A percentile compares a stretch with the other conserved stretches of the same genome.
phyloP scores from a whole-genome alignment of 2,113 vertebrate species.

The Clarias macrocephalus region DNA sequence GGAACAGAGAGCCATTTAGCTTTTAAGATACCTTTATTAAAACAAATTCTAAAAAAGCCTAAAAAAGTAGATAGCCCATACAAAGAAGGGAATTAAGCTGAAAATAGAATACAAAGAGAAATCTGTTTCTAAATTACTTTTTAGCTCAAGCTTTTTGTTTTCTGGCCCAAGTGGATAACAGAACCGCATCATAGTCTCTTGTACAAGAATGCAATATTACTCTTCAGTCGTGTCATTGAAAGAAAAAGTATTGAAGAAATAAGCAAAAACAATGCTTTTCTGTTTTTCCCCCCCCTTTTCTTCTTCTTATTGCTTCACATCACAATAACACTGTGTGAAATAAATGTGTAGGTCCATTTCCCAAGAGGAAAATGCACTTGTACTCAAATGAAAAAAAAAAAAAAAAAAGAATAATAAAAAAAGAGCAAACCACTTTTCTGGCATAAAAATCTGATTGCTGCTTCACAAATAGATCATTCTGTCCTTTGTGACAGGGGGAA shows the following conservation, averaged over 20 bases:
- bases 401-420: background rate
- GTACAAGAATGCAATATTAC: slow-evolving; percentile 30
- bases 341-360: slow-evolving; percentile 29
- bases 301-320: background rate
- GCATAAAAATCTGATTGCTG: slow-evolving; percentile 1
- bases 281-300: background rate
- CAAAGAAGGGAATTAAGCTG: slow-evolving; percentile 3
- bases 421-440: background rate
- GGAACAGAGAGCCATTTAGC: background rate
- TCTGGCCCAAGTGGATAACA: background rate
- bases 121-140: slow-evolving; percentile 11
- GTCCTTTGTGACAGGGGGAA: slow-evolving; percentile 1
- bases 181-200: background rate
- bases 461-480: background rate
- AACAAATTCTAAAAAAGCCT: background rate
- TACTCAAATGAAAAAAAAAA: slow-evolving; percentile 12
- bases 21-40: background rate
- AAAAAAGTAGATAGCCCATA: background rate
- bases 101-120: background rate
- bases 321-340: slow-evolving; percentile 31
- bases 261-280: slow-evolving; percentile 26
- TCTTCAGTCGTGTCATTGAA: background rate
- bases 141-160: background rate
- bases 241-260: slow-evolving; percentile 23
- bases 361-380: slow-evolving; percentile 26